Percentiles rank a stretch among this genome's conserved stretches.
Conservation (phyloP, 2,888 invertebrate genomes). For the Brachyopa scutellaris region DNA sequence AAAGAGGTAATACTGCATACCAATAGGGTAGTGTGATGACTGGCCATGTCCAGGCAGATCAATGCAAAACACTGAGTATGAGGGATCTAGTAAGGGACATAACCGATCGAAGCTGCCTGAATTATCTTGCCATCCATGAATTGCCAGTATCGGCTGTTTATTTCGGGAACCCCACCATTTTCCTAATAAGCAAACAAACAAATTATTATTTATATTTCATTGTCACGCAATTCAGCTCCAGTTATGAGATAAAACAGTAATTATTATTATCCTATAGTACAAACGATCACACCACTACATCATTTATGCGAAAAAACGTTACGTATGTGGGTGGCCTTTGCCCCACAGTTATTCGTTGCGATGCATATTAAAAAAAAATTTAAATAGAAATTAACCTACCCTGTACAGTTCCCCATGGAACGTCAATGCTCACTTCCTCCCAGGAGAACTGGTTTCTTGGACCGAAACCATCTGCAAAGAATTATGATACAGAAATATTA, state of each 20-base stretch:
- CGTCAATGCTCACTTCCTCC: slow-evolving; percentile 89
- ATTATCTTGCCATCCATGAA: slow-evolving; percentile 96
- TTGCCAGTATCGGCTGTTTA: slow-evolving; percentile 88
- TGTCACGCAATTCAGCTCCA: slow-evolving; percentile 15
- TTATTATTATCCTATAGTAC: no score
- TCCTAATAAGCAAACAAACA: slow-evolving; percentile 81
- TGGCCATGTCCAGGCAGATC: slow-evolving; percentile 92
- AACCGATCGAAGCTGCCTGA: slow-evolving; percentile 90
- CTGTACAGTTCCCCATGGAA: slow-evolving; percentile 91
- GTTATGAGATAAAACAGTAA: no score
- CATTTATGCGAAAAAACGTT: no score
- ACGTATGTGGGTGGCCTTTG: slow-evolving; percentile 6
- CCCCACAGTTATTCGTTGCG: not conserved
- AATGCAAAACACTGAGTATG: slow-evolving; percentile 88
- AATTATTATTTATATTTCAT: not conserved
- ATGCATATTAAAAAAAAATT: no score
- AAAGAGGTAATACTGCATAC: slow-evolving; percentile 89
- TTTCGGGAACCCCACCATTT: slow-evolving; percentile 92
- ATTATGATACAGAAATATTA: no score
- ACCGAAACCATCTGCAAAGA: slow-evolving; percentile 60
- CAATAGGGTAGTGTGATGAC: slow-evolving; percentile 88
- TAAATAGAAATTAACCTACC: no score
- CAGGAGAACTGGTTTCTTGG: slow-evolving; percentile 75
- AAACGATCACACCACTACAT: no score
- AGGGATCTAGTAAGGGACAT: slow-evolving; percentile 86